Conservation (phyloP, 2,797 vertebrate species). For the Xyrichtys novacula region DNA sequence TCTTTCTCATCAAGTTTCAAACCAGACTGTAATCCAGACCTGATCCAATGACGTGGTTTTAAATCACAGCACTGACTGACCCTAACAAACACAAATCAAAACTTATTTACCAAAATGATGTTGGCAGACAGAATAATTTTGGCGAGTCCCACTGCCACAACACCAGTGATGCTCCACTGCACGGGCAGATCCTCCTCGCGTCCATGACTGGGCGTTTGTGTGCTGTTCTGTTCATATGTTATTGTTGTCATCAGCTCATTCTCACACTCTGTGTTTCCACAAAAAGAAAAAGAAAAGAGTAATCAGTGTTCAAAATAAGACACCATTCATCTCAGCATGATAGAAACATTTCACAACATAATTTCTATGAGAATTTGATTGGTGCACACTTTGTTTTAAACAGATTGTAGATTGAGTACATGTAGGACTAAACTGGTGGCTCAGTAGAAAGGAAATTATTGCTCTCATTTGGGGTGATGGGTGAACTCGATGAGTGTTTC, state of each 20-base stretch:
- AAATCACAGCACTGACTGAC: too few relatives aligned
- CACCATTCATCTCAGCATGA: neutral
- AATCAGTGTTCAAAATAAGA: neutral
- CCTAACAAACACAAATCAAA: too few relatives aligned
- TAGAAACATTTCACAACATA: neutral
- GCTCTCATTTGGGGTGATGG: neutral
- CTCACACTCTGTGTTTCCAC: conserved; percentile 59
- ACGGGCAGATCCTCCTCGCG: conserved; percentile 32
- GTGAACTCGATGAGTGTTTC: conserved; percentile 2
- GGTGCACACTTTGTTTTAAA: neutral
- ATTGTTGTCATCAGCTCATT: neutral
- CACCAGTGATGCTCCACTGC: conserved; percentile 48
- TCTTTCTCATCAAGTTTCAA: too few relatives aligned
- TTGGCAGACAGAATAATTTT: conserved; percentile 66
- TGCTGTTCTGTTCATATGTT: neutral
- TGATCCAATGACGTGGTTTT: too few relatives aligned
- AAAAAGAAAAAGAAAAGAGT: neutral
- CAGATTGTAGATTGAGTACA: neutral
- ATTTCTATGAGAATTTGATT: too few relatives aligned
- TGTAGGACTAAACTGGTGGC: conserved; percentile 1
- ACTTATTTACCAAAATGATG: conserved; percentile 69
- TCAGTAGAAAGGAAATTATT: conserved; percentile 10
- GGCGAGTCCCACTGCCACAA: conserved; percentile 25
- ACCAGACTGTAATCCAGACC: too few relatives aligned
- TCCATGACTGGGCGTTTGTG: fast-evolving